Evolutionary conservation across 1,140 invertebrate species (phyloP).

Genomic region (Pararge aegeria): DNA sequence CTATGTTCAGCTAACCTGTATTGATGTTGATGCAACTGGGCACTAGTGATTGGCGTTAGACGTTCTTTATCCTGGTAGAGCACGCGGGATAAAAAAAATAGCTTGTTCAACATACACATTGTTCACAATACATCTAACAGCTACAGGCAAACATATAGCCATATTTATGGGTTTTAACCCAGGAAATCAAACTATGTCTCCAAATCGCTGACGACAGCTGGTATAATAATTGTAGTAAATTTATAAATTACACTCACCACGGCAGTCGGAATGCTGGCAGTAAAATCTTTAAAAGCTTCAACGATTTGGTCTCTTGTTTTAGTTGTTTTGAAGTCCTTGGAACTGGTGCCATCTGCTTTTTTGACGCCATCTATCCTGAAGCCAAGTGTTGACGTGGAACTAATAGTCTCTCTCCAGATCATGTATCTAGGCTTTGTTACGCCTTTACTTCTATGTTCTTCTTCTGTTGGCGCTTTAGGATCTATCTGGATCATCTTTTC

Average conservation of each 20-base stretch:
- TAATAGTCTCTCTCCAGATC: constrained; percentile 98
- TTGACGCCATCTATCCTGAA: constrained; percentile 98
- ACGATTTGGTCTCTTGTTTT: constrained; percentile 91
- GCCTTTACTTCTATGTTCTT: constrained; percentile 93
- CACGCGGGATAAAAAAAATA: no score
- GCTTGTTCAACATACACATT: no score
- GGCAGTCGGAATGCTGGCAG: constrained; percentile 87
- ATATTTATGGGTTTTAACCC: no score
- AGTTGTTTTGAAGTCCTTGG: constrained; percentile 98
- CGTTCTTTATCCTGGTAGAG: no score
- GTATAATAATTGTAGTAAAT: not conserved
- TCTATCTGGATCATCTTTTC: constrained; percentile 99
- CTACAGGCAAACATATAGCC: no score
- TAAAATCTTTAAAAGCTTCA: constrained; percentile 91
- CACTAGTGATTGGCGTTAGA: no score
- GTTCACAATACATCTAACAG: no score
- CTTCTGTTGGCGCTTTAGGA: constrained; percentile 91
- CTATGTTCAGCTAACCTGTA: no score
- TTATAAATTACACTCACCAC: constrained; percentile 82
- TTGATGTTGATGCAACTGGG: no score
- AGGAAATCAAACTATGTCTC: no score
- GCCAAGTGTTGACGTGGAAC: constrained; percentile 95
- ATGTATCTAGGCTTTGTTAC: constrained; percentile 98
- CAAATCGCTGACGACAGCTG: no score
- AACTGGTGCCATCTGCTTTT: constrained; percentile 91